These are phyloP conservation scores for Hipposideros armiger DNA, from an alignment of 2,113 vertebrate species.

Conservation along the genomic window DNA sequence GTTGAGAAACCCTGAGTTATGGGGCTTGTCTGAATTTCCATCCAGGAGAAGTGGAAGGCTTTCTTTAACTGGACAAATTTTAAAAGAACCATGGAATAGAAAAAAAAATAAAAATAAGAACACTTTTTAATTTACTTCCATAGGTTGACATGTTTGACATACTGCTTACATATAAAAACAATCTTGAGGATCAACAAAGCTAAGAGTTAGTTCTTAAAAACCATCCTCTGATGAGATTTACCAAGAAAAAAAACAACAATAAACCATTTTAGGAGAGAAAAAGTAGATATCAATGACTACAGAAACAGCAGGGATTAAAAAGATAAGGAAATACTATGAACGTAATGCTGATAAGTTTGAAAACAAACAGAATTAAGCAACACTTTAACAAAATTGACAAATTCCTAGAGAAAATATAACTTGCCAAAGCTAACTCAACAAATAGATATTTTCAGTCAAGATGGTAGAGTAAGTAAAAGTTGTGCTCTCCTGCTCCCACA, in stretches of 20 bases:
- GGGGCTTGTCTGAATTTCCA: not conserved
- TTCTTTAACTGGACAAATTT: not conserved
- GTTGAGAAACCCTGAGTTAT: not conserved
- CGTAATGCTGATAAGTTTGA: not conserved
- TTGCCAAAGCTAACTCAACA: not conserved
- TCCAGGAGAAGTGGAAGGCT: not conserved
- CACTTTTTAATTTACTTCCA: not conserved
- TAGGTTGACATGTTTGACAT: not conserved
- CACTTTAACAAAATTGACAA: not conserved
- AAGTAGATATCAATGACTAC: not conserved
- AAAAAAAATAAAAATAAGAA: not conserved
- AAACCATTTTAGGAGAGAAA: constrained; percentile 10
- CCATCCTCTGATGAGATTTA: constrained; percentile 37
- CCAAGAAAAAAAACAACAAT: not conserved
- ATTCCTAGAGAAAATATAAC: not conserved
- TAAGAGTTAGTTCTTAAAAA: not conserved
- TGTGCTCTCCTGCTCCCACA: not conserved
- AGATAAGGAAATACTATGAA: not conserved
- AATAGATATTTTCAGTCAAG: not conserved
- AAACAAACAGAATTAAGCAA: not conserved
- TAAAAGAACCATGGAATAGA: not conserved
- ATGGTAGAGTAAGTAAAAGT: not conserved
- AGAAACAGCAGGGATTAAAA: not conserved
- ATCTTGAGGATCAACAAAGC: not conserved
- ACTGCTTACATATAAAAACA: not conserved